A percentile compares a stretch with the other conserved stretches of the same genome.
These are phyloP conservation scores for Cecropterus lyciades DNA, from an alignment of 1,140 invertebrate species.

Conservation along the genomic window DNA sequence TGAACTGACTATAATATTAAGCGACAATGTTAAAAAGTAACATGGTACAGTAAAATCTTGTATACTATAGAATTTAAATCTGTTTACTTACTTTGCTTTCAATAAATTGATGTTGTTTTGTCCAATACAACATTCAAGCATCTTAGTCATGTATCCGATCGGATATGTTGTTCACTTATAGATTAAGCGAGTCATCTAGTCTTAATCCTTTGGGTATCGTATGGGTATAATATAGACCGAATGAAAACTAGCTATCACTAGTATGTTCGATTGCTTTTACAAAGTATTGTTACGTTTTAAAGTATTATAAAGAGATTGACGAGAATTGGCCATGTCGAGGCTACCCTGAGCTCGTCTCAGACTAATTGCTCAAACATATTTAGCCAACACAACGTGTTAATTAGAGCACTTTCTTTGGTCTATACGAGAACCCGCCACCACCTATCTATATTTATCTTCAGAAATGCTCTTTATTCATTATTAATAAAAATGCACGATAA, in stretches of 20 bases:
- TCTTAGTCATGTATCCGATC: neutral
- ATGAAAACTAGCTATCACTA: conserved; percentile 5
- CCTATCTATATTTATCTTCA: conserved; percentile 21
- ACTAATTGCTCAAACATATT: conserved; percentile 13
- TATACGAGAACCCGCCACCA: conserved; percentile 14
- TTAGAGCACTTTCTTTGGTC: conserved; percentile 18
- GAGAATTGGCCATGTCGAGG: conserved; percentile 22
- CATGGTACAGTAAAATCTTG: neutral
- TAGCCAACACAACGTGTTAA: neutral
- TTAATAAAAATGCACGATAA: neutral
- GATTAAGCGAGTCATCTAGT: conserved; percentile 12
- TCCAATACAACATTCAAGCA: neutral
- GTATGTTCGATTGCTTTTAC: too few species aligned
- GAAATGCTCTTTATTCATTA: conserved; percentile 35
- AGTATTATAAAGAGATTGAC: conserved; percentile 27
- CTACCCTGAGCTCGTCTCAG: conserved; percentile 9
- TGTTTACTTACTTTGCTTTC: neutral
- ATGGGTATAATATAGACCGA: conserved; percentile 18
- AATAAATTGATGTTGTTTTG: neutral
- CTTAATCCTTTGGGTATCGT: neutral
- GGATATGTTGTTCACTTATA: conserved; percentile 4
- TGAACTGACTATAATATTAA: neutral
- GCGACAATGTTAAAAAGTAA: neutral
- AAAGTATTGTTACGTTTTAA: conserved; percentile 3
- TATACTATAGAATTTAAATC: neutral